Base-by-base conservation (phyloP, 2,888 invertebrate genomes). In the Apotomis capreana region DNA sequence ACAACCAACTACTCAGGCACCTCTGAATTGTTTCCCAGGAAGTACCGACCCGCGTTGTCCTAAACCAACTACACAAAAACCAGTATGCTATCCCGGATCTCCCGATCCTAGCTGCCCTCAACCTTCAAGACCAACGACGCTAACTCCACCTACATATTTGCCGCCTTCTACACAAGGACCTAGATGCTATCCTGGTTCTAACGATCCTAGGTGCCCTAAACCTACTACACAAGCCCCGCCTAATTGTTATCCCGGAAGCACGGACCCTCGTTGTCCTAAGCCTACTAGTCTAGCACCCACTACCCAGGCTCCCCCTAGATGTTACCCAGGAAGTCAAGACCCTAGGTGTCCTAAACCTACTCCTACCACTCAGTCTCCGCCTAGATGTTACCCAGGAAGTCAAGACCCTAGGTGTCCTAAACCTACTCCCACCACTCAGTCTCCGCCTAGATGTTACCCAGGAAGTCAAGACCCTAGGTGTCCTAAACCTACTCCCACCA, bases 231-330 rank as follows among this genome's bases (percentile, higher is more conserved):
- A 83, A 0, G 73, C 73, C 68, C 65, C 78, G 64, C 68, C 65
- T 36, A 74, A 68, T 15, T 82, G 83, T 75, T 83, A 84, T 78
- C 87, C 86, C 49, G 84, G 85, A 69, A 80, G 79, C 3, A 75
- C 73, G 4, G 84, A 85, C 75, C 81, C 82, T 78, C 36, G 83
- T 0, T 62, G 90, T 55, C 89, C 88, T 3, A 84, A 83, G 77
- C 81, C 84, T 40, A 71, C 85, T 5, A 76, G 79, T 12, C 81
- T 81, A 54, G 79, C 85, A 51, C 76, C 83, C 68, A 37, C 84
- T 80, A 58, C 78, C 44, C 76, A 74, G 49, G 68, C 46, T 49
- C 82, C 82, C 6, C 49, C 49, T 10, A 49, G 49, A 49, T 49
- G 49, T 9, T 49, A 49, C 9, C 49, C 49, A 3, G 82, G 83